Base-by-base conservation (phyloP, 1,140 invertebrate species). In the Microvelia longipes region DNA sequence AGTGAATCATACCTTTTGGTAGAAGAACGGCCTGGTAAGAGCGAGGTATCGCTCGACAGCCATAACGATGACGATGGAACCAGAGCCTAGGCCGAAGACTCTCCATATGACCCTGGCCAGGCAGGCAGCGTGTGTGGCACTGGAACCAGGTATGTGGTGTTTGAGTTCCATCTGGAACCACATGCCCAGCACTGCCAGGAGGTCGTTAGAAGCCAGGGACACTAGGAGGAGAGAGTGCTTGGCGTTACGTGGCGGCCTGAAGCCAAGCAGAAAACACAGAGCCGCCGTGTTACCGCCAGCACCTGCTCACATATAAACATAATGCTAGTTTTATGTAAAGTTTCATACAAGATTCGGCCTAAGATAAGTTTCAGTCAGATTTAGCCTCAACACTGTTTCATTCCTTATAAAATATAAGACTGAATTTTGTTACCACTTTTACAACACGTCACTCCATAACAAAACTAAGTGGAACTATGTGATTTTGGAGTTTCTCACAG, bases 1-100 rank as follows among this genome's bases (percentile, higher is more conserved):
- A n/a, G n/a, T n/a, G n/a, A n/a, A n/a, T n/a, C n/a, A 80, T 80
- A 93, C 91, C 87, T 91, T 90, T 79, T 92, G 90, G 79, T 93
- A 94, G 69, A 90, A 82, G 77, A 94, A 94, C n/a, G 91, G 91
- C 72, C 87, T 85, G 0, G 90, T 91, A 67, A 94, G 83, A 1
- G 91, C 91, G 71, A 93, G 81, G 85, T 90, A 94, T 70, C 91
- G 82, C 78, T 94, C 91, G 24, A 87, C 84, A 1, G 91, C 91
- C 91, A 94, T 93, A 2, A 92, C 88, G 74, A 90, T 85, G 19
- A 91, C 90, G 62, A 94, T 90, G 78, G 89, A 91, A 2, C 91
- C 91, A 26, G 90, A 92, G 69, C 90, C 90, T 1, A 94, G 82
- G 5, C 91, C 91, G 79, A 94, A 93, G 63, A 88, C 85, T 24